Percentiles rank a stretch among this genome's conserved stretches.
phyloP scores from a whole-genome alignment of 2,113 vertebrate species.

The Phaetusa simplex region DNA sequence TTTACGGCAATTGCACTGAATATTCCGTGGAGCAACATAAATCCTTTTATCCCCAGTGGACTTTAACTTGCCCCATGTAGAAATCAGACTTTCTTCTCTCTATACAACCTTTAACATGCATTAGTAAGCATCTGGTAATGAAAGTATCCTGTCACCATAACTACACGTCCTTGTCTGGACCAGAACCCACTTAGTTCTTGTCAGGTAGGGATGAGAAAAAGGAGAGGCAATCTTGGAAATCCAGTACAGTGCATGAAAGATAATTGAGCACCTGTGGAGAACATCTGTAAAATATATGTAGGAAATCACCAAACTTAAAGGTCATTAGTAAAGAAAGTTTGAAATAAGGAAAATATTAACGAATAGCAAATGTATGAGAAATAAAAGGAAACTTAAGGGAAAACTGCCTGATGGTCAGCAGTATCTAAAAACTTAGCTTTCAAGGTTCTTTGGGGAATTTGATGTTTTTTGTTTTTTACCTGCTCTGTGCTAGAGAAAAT shows the following conservation, averaged over 20 bases:
- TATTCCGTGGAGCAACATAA: background rate
- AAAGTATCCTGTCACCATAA: background rate
- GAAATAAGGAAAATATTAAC: background rate
- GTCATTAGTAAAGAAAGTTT: background rate
- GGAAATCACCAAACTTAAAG: background rate
- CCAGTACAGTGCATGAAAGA: background rate
- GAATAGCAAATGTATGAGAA: background rate
- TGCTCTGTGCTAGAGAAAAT: background rate
- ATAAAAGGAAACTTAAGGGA: background rate
- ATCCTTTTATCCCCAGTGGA: background rate
- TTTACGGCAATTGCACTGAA: background rate
- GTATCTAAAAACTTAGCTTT: background rate
- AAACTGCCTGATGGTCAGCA: background rate
- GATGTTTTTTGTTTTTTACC: background rate
- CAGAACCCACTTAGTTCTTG: background rate
- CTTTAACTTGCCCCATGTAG: background rate
- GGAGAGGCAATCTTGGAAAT: background rate
- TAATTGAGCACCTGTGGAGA: background rate
- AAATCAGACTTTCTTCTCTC: background rate
- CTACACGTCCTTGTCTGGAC: background rate
- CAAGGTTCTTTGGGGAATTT: background rate
- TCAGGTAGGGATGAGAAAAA: background rate
- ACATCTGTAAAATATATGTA: background rate
- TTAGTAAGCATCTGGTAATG: background rate
- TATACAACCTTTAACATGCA: background rate